A percentile compares a stretch with the other conserved stretches of the same genome.
Evolutionary conservation across 2,797 vertebrate species (phyloP).

Genomic region (Poecile montanus): DNA sequence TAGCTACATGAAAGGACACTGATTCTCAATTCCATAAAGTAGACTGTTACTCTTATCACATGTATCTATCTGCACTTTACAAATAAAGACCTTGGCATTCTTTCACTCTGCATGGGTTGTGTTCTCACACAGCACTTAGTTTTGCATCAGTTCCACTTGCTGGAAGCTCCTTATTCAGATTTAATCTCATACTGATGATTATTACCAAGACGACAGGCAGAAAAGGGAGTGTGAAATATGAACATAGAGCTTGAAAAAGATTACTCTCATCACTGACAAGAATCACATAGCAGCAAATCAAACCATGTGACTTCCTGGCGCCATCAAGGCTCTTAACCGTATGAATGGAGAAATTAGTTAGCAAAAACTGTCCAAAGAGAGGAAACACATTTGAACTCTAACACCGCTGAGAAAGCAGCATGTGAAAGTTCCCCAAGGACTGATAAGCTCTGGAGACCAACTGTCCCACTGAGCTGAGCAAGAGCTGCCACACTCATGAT

Average conservation of each 20-base stretch:
- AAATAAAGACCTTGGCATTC: neutral
- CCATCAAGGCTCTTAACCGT: neutral
- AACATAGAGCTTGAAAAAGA: neutral
- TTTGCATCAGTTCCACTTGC: neutral
- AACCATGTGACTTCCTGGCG: neutral
- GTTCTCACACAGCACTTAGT: neutral
- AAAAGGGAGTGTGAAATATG: neutral
- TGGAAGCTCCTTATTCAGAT: neutral
- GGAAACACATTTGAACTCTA: neutral
- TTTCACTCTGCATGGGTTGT: neutral
- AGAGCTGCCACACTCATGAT: fast-evolving
- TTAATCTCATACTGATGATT: neutral
- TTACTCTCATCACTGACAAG: neutral
- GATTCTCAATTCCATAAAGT: neutral
- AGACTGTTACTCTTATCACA: neutral
- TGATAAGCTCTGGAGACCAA: neutral
- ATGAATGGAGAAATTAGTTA: neutral
- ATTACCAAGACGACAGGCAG: neutral
- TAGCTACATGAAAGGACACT: neutral
- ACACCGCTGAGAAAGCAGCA: neutral
- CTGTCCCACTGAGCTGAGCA: neutral
- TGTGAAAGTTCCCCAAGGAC: neutral
- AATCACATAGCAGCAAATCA: neutral
- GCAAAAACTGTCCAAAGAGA: neutral
- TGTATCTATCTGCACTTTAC: neutral